Evolutionary conservation across 2,888 invertebrate species (phyloP).

Genomic region (Lithosia quadra): DNA sequence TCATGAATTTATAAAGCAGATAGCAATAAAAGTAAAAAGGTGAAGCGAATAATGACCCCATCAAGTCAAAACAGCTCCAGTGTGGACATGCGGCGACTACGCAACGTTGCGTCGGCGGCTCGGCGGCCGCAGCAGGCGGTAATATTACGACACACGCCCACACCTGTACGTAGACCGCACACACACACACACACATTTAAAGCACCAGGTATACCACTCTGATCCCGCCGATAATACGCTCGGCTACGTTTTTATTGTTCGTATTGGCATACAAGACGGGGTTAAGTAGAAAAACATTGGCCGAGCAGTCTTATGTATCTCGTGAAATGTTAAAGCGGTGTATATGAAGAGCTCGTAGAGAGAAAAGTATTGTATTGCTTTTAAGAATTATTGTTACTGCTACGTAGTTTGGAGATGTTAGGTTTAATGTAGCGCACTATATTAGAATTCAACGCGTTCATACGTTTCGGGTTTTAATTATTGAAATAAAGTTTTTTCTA

Average conservation of each 20-base stretch:
- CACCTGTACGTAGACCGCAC: conserved; percentile 61
- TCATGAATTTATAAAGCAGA: neutral
- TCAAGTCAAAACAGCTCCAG: conserved; percentile 44
- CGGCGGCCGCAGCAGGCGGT: conserved; percentile 56
- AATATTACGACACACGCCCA: conserved; percentile 80
- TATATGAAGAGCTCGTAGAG: conserved; percentile 24
- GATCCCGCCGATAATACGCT: conserved; percentile 66
- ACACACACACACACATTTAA: conserved; percentile 46
- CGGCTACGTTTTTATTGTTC: conserved; percentile 54
- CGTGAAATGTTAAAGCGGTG: conserved; percentile 44
- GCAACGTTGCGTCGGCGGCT: conserved; percentile 69
- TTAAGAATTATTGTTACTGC: conserved; percentile 38
- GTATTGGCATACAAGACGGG: conserved; percentile 45
- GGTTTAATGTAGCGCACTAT: conserved; percentile 38
- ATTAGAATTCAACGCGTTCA: conserved; percentile 67
- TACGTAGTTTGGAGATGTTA: conserved; percentile 25
- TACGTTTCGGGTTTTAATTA: neutral
- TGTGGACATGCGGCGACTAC: conserved; percentile 68
- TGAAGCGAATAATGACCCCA: neutral
- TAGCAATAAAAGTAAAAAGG: neutral
- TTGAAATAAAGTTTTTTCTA: neutral
- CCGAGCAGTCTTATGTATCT: conserved; percentile 37
- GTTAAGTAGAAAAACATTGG: conserved; percentile 37
- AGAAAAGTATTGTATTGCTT: conserved; percentile 39
- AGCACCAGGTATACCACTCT: conserved; percentile 70